phyloP scores from a whole-genome alignment of 1,140 invertebrate species.

The Dolichoris vasculosae region DNA sequence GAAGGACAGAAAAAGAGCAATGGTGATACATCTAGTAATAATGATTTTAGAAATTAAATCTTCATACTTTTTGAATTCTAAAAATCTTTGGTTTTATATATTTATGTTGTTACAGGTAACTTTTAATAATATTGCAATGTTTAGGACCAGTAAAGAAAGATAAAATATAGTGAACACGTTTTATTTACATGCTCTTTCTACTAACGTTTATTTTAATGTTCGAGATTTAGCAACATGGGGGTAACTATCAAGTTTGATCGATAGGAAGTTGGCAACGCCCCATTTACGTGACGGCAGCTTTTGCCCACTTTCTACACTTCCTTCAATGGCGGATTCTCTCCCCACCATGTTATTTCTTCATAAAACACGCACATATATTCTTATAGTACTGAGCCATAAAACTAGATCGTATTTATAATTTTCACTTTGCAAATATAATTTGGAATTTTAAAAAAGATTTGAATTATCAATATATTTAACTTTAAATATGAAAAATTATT shows the following conservation, averaged over 20 bases:
- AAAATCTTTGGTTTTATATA: neutral
- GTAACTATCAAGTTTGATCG: slow-evolving; percentile 63
- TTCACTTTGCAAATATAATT: too few relatives aligned
- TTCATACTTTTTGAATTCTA: neutral
- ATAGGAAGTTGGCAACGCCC: slow-evolving; percentile 65
- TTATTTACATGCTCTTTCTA: neutral
- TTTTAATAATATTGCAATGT: neutral
- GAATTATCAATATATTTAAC: too few relatives aligned
- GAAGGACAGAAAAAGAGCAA: neutral
- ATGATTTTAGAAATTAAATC: neutral
- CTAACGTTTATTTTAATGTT: neutral
- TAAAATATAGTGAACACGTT: neutral
- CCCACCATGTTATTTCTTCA: too few relatives aligned
- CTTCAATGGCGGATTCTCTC: neutral
- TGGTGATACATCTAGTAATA: too few relatives aligned
- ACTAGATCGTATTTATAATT: too few relatives aligned
- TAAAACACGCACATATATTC: too few relatives aligned
- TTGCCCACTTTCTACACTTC: neutral
- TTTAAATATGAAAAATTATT: too few relatives aligned
- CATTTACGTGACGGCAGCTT: slow-evolving; percentile 11
- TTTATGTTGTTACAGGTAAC: neutral
- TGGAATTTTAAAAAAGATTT: too few relatives aligned
- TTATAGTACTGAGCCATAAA: too few relatives aligned
- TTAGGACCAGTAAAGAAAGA: neutral
- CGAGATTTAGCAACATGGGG: slow-evolving; percentile 23